These are phyloP conservation scores for Etheostoma perlongum DNA, from an alignment of 2,797 vertebrate genomes.

Conservation along the genomic window DNA sequence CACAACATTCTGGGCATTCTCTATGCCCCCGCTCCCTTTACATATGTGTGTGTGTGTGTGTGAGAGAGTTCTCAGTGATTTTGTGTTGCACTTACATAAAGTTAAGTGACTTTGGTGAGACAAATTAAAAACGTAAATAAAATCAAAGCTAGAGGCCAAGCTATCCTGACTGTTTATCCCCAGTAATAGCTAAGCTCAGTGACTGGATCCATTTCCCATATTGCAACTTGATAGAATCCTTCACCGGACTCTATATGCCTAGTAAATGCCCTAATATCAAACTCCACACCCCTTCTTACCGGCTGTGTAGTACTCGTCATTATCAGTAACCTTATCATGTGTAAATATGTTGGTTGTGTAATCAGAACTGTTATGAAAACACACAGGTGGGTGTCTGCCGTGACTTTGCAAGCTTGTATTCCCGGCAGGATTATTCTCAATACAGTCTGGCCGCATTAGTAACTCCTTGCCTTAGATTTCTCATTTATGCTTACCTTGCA, in stretches of 20 bases:
- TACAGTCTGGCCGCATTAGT: slow-evolving; percentile 47
- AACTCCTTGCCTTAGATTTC: slow-evolving; percentile 81
- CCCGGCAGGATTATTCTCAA: not conserved
- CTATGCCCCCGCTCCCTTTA: too few relatives aligned
- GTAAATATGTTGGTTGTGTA: not conserved
- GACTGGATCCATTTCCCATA: not conserved
- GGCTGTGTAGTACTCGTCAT: not conserved
- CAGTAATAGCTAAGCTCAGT: not conserved
- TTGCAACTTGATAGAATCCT: too few relatives aligned
- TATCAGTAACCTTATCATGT: too few relatives aligned
- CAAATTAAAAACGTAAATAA: too few relatives aligned
- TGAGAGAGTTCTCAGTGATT: too few relatives aligned
- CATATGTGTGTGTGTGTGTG: too few relatives aligned
- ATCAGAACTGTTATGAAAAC: slow-evolving; percentile 12
- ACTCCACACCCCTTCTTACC: not conserved
- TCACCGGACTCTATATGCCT: too few relatives aligned
- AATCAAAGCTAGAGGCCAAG: not conserved
- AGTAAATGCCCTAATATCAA: too few relatives aligned
- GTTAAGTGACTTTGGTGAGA: too few relatives aligned
- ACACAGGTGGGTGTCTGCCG: slow-evolving; percentile 10
- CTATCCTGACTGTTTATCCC: not conserved
- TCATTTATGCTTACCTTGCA: slow-evolving; percentile 78
- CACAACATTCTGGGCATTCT: too few relatives aligned
- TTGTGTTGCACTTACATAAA: too few relatives aligned
- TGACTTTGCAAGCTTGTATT: slow-evolving; percentile 17